Base-by-base conservation (phyloP, 2,113 vertebrate species). In the Microtus ochrogaster region DNA sequence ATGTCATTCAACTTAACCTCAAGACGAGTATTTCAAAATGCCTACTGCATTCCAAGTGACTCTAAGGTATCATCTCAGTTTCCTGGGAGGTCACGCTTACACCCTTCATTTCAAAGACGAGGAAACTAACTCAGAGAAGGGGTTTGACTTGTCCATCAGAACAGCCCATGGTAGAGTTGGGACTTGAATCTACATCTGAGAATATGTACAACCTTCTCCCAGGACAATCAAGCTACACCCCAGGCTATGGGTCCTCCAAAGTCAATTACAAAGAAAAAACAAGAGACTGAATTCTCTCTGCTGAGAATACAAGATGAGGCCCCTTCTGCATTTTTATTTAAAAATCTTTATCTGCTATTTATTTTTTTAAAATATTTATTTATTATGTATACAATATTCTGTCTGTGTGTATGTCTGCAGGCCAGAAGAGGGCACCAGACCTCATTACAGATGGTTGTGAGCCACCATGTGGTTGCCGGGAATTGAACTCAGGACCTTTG, bases 251-350 rank as follows among this genome's bases (percentile, higher is more conserved):
- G 36, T 72, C 28, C 17, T 26, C 12, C 49, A 65, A 84, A 39
- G n/a, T 77, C 4, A 9, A 88, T 33, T 84, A 70, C n/a, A 92
- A 61, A 87, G 82, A 44, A 33, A 58, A 87, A 77, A 95, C 85
- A 77, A 88, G 33, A 89, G 28, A 5, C 33, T 86, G 49, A 81
- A 63, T 73, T 86, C 39, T 72, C 16, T 19, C 6, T 63, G 24
- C 44, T 90, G 52, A 82, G 76, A 78, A 94, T 61, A 52, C 14
- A 41, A 8, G 26, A 65, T 39, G 61, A 77, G 55, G 39, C 8
- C 22, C 7, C 4, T 26, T 73, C 55, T 83, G 16, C 30, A 21
- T 65, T 91, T 91, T 63, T 68, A 58, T 65, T 87, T 74, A 7
- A 77, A 63, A 82, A 66, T 86, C 55, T 26, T 61, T 89, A 63